A percentile compares a stretch with the other conserved stretches of the same genome.
These are phyloP conservation scores for Oligia fasciuncula DNA, from an alignment of 2,888 invertebrate genomes.

Conservation along the genomic window DNA sequence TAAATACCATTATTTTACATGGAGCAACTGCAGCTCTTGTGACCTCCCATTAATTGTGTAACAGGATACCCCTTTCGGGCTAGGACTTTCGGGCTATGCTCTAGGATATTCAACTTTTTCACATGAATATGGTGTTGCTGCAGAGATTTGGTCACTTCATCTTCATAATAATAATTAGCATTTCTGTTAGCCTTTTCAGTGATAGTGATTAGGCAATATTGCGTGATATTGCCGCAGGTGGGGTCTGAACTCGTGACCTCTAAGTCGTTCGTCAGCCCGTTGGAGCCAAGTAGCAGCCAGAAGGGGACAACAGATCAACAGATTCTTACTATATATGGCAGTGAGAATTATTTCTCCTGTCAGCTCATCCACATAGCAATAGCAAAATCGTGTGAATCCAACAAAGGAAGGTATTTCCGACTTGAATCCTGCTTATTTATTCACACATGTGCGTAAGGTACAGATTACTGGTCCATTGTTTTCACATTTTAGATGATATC, in stretches of 20 bases:
- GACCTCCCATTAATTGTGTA: background rate
- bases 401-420: slow-evolving; percentile 3
- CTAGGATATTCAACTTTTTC: background rate
- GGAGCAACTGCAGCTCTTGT: background rate
- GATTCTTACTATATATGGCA: background rate
- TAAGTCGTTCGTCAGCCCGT: background rate
- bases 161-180: background rate
- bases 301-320: background rate
- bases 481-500: slow-evolving; percentile 21
- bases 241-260: background rate
- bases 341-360: background rate
- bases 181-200: background rate
- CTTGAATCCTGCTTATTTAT: slow-evolving; percentile 21
- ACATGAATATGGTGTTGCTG: background rate
- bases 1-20: background rate
- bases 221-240: too few relatives aligned
- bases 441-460: slow-evolving; percentile 12
- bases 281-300: background rate
- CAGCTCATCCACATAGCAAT: background rate
- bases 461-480: slow-evolving; percentile 37
- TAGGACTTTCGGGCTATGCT: too few relatives aligned
- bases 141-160: background rate
- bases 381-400: background rate
- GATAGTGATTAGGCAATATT: background rate
- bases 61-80: background rate